Evolutionary conservation across 2,113 vertebrate species (phyloP).

Genomic region (Narcine bancroftii): DNA sequence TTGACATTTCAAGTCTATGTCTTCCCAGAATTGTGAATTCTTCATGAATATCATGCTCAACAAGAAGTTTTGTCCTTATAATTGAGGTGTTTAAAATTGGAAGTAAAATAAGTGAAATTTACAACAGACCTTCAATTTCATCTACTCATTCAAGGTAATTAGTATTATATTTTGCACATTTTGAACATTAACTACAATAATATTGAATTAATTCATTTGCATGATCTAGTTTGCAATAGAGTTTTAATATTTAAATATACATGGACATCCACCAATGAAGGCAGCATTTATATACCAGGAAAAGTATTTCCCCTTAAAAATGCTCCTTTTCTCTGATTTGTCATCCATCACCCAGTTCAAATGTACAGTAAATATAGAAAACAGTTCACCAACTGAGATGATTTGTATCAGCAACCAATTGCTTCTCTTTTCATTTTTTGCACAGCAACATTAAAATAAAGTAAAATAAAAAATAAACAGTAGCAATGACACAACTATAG

Average conservation of each 20-base stretch:
- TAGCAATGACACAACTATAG: neutral
- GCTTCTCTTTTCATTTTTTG: neutral
- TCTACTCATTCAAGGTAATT: neutral
- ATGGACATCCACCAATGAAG: neutral
- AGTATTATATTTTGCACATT: neutral
- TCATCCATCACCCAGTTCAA: neutral
- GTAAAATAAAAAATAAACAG: neutral
- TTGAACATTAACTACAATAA: neutral
- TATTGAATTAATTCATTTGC: neutral
- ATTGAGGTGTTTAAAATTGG: neutral
- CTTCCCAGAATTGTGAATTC: neutral
- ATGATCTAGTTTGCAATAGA: neutral
- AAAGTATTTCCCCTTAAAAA: neutral
- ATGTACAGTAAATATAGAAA: neutral
- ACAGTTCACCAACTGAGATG: neutral
- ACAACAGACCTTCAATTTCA: neutral
- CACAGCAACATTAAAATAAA: neutral
- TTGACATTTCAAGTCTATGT: neutral
- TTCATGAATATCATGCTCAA: neutral
- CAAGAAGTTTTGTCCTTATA: neutral
- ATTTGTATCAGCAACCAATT: neutral
- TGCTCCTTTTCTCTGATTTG: neutral
- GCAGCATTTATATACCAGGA: neutral
- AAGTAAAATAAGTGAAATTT: neutral
- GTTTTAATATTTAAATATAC: neutral